Evolutionary conservation across 2,888 invertebrate genomes (phyloP), one percentile per base, ranked within the genome.

Genomic region (Drosophila formosana): DNA sequence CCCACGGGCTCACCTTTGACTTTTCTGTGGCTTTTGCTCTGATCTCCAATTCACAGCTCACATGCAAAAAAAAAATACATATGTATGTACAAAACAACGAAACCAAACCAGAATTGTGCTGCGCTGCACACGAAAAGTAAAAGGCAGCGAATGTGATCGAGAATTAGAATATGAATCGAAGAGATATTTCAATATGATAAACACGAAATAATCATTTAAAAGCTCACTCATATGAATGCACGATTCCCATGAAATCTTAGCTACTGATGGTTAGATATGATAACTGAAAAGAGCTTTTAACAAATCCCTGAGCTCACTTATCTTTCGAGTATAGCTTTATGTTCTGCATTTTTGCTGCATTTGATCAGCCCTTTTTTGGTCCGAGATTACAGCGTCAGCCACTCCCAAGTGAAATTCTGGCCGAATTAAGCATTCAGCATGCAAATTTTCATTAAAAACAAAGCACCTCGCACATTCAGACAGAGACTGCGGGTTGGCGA

Each of bases 371-470:
- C 39, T 41, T 30, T 52, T 41, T 41, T 28, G 26, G 46, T n/a
- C 41, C 9, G 23, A 60, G 37, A 60, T 30, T 18, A 46, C 28
- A 53, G 61, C 49, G 37, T 18, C 47, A 32, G 30, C 47, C 82
- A 60, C 80, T 68, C 80, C 80, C 68, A 46, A 61, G 43, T 28
- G 51, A 50, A 50, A 52, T 64, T 69, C 64, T 65, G 57, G 63
- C 60, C 66, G 75, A 77, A 86, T 83, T 87, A 84, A 81, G 82
- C 67, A 87, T 89, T 88, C 87, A 68, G 79, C 84, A 83, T 83
- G 83, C 89, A 83, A 83, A 83, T 89, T 81, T 76, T 75, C 47
- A 80, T 86, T 68, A 80, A 88, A 88, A 83, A 80, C 75, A 76
- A 78, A 78, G 79, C 74, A 63, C 76, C 65, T 58, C 23, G 37